Percentiles rank a stretch among this genome's conserved stretches.
These are phyloP conservation scores for Rhea americana DNA, from an alignment of 2,113 vertebrate species.

Conservation along the genomic window DNA sequence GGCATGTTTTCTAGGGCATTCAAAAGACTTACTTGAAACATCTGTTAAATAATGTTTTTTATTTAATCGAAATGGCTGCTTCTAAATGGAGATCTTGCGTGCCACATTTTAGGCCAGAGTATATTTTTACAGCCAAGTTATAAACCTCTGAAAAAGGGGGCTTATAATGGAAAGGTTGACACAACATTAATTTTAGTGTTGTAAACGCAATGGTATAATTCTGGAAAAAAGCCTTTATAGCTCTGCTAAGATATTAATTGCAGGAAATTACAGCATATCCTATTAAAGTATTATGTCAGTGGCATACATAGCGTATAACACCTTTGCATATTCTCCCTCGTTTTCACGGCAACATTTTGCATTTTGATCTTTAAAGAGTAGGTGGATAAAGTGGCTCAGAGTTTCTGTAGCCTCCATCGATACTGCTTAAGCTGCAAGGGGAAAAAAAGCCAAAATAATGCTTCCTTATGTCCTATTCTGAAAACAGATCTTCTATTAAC, in stretches of 20 bases:
- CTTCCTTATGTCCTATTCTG: neutral
- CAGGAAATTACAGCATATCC: conserved; percentile 83
- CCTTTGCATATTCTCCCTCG: conserved; percentile 72
- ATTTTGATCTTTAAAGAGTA: conserved; percentile 64
- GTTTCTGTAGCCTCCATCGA: conserved; percentile 33
- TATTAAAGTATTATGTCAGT: conserved; percentile 78
- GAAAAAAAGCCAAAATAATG: neutral
- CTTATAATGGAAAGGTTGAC: conserved; percentile 79
- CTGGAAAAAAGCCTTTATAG: conserved; percentile 69
- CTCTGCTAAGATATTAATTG: conserved; percentile 78
- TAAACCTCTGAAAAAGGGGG: conserved; percentile 60
- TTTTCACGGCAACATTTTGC: conserved; percentile 55
- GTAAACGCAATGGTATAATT: conserved; percentile 76
- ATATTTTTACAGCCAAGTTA: conserved; percentile 68
- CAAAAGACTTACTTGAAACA: neutral
- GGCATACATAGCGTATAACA: conserved; percentile 70
- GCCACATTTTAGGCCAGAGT: conserved; percentile 51
- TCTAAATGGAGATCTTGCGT: conserved; percentile 37
- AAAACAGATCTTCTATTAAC: neutral
- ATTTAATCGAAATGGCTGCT: conserved; percentile 42
- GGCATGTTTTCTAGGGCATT: neutral
- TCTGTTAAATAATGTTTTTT: conserved; percentile 27
- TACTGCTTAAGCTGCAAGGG: neutral
- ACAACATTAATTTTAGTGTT: conserved; percentile 77
- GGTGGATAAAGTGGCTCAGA: conserved; percentile 53